These are phyloP conservation scores for Myotis vivesi DNA, from an alignment of 2,797 vertebrate species.

Conservation along the genomic window DNA sequence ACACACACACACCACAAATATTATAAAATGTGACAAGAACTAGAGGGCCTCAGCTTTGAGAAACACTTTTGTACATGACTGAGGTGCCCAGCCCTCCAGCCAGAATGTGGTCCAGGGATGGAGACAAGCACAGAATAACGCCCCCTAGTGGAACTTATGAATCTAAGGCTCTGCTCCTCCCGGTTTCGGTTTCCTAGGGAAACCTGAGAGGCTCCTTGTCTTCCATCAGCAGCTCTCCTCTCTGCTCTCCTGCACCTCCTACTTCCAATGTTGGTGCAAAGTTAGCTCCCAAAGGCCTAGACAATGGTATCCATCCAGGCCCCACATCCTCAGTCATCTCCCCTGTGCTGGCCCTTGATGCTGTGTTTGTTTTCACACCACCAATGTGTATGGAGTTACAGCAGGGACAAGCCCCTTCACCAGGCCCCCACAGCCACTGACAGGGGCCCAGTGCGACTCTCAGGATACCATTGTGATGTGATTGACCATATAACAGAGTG, in stretches of 20 bases:
- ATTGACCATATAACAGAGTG: background rate
- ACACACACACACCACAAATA: background rate
- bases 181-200: background rate
- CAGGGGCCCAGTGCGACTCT: rapidly evolving
- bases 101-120: rapidly evolving
- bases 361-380: background rate
- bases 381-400: background rate
- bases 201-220: background rate
- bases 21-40: background rate
- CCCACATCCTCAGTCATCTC: too few relatives aligned
- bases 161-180: background rate
- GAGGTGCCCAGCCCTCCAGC: background rate
- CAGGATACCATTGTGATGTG: background rate
- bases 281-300: background rate
- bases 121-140: rapidly evolving
- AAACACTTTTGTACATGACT: rapidly evolving
- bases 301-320: rapidly evolving
- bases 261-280: rapidly evolving
- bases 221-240: background rate
- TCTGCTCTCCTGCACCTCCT: background rate
- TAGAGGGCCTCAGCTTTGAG: too few relatives aligned
- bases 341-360: background rate
- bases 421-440: background rate
- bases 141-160: background rate
- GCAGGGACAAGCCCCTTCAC: rapidly evolving